These are phyloP conservation scores for Brachypalpus laphriformis DNA, from an alignment of 2,888 invertebrate species.

Conservation along the genomic window DNA sequence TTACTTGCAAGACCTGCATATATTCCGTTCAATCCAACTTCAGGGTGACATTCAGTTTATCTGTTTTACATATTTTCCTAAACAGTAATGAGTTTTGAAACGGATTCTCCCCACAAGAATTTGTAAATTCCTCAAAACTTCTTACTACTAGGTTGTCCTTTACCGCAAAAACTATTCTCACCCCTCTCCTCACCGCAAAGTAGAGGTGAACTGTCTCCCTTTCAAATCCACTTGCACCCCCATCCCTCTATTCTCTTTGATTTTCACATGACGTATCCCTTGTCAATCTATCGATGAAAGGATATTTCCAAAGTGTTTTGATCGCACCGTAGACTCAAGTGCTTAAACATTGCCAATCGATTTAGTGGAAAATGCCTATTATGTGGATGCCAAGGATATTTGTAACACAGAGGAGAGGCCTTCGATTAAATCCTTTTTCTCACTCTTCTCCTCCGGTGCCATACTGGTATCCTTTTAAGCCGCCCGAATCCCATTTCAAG, in stretches of 20 bases:
- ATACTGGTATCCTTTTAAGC: constrained; percentile 11
- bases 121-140: neutral
- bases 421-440: constrained; percentile 10
- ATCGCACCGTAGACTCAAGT: constrained; percentile 54
- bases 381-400: constrained; percentile 44
- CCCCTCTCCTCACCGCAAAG: neutral
- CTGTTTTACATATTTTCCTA: neutral
- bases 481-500: constrained; percentile 22
- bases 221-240: neutral
- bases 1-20: too few relatives aligned
- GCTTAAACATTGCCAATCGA: constrained; percentile 55
- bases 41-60: too few relatives aligned
- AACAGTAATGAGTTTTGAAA: neutral
- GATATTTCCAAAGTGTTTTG: constrained; percentile 41
- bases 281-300: constrained; percentile 35
- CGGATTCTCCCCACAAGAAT: neutral
- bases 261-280: constrained; percentile 42
- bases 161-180: neutral
- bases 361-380: constrained; percentile 59
- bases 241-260: neutral
- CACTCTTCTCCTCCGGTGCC: neutral
- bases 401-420: constrained; percentile 3
- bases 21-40: too few relatives aligned
- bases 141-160: too few relatives aligned
- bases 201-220: neutral